Base-by-base conservation (phyloP, 2,797 vertebrate genomes). In the Myotis daubentonii region DNA sequence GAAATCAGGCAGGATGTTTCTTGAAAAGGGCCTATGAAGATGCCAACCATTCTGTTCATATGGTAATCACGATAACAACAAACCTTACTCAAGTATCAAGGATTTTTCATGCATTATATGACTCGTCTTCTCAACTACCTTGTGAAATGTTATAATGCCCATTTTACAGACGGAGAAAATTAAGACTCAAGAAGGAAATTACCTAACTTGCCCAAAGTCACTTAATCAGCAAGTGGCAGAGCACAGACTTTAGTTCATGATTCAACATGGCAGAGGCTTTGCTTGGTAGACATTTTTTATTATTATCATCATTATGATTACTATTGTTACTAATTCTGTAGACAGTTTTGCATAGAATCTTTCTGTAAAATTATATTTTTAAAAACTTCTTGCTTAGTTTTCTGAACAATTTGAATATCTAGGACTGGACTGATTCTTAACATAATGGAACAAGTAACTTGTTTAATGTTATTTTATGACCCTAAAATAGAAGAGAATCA, bases 321-420 rank as follows among this genome's bases (percentile, higher is more conserved):
- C 55, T 84, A 41, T 82, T 51, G 17, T 74, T 85, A 84, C 19
- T 62, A 55, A 91, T 71, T 90, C 25, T 88, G 41, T 82, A 74
- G 62, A 49, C 51, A 90, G 60, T 62, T 2, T 6, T 75, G 55
- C 66, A 62, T 70, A 87, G 16, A 90, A 57, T 51, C 65, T 38
- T 83, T 71, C 47, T 88, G 11, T 75, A 79, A 86, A 87, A 23
- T 60, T 23, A 36, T 70, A 80, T 90, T 87, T 72, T 44, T 22
- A 1, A 15, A 72, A 86, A 72, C 28, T 15, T 78, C 49, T 76
- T 68, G 6, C 23, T 81, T 82, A 78, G 17, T 91, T 92, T 89
- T 93, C 23, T 5, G 28, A 90, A 82, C 30, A 94, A 94, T 70
- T 60, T 94, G 36, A 92, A 72, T 88, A 84, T 44, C 23, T 70